Percentiles rank a stretch among this genome's conserved stretches.
phyloP scores from a whole-genome alignment of 2,888 invertebrate species.

The Lasioglossum calceatum region DNA sequence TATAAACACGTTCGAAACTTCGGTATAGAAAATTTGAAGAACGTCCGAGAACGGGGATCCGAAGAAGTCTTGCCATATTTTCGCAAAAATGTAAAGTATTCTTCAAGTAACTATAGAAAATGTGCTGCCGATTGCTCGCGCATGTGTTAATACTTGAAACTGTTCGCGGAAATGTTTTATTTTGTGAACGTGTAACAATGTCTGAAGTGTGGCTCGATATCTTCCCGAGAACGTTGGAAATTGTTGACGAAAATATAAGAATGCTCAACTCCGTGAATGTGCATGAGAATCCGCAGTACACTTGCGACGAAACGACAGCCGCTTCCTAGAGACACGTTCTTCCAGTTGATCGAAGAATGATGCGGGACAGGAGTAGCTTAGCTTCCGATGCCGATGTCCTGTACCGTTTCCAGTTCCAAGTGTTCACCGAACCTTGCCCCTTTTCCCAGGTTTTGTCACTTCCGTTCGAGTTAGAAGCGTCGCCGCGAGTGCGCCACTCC shows the following conservation, averaged over 20 bases:
- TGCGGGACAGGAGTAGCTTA: not conserved
- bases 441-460: not conserved
- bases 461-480: constrained; percentile 40
- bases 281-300: constrained; percentile 23
- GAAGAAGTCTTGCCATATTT: constrained; percentile 2
- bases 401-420: not conserved
- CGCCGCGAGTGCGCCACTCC: constrained; percentile 69
- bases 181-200: not conserved
- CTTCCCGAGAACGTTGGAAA: constrained; percentile 1
- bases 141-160: not conserved
- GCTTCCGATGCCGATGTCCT: not conserved
- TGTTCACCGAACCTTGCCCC: not conserved
- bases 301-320: constrained; percentile 1
- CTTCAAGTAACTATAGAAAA: not conserved
- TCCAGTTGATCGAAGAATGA: not conserved
- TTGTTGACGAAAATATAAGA: not conserved
- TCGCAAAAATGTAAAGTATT: not conserved
- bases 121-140: not conserved
- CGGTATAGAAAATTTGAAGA: not conserved
- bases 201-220: not conserved
- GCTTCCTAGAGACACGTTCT: constrained; percentile 19
- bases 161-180: not conserved
- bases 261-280: not conserved
- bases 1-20: not conserved
- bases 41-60: not conserved